Evolutionary conservation across 2,888 invertebrate species (phyloP).

Genomic region (Pocota personata): DNA sequence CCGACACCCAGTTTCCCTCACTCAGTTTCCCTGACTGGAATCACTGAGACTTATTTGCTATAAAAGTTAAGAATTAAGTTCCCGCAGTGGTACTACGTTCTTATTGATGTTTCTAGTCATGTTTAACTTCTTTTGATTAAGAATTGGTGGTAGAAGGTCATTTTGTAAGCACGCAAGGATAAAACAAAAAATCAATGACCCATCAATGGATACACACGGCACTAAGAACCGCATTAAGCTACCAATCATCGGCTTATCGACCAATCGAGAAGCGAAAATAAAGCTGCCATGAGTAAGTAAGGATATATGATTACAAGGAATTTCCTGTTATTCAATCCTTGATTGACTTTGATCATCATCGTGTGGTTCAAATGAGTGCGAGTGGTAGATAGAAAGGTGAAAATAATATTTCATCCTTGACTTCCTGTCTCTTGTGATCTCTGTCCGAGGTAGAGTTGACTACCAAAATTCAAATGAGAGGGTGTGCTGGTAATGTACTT

Average conservation of each 20-base stretch:
- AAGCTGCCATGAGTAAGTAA: neutral
- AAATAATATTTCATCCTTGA: neutral
- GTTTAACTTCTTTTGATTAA: constrained; percentile 7
- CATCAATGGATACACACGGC: neutral
- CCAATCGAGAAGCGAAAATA: neutral
- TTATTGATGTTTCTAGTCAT: constrained; percentile 7
- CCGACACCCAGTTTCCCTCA: constrained; percentile 12
- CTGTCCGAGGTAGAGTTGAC: neutral
- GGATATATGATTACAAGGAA: neutral
- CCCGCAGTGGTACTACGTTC: neutral
- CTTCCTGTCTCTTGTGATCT: neutral
- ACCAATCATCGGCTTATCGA: constrained; percentile 15
- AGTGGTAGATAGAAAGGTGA: neutral
- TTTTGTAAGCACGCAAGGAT: neutral
- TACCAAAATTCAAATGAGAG: neutral
- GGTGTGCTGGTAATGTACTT: neutral
- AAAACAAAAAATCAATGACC: neutral
- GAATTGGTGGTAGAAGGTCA: neutral
- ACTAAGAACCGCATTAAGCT: neutral
- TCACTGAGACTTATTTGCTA: neutral
- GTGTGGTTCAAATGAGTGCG: neutral
- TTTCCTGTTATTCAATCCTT: neutral
- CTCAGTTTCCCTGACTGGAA: constrained; percentile 21
- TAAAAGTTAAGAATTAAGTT: constrained; percentile 16
- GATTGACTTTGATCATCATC: constrained; percentile 22